Evolutionary conservation across 2,797 vertebrate genomes (phyloP).

Genomic region (Periophthalmus magnuspinnatus): DNA sequence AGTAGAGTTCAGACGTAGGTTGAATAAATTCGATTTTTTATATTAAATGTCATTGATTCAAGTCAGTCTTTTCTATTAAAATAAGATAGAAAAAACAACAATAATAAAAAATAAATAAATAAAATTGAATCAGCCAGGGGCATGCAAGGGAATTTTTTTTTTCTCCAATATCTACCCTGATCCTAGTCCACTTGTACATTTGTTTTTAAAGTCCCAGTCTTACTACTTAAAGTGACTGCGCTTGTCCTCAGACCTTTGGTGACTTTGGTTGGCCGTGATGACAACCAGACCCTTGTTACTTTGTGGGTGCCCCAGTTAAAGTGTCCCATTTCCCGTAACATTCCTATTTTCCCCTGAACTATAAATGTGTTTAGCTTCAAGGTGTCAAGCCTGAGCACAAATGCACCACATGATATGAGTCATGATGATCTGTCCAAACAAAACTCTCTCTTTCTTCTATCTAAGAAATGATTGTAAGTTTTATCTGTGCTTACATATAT

Average conservation of each 20-base stretch:
- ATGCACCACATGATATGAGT: slow-evolving; percentile 23
- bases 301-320: slow-evolving; percentile 53
- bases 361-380: slow-evolving; percentile 41
- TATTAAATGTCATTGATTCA: too few relatives aligned
- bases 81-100: too few relatives aligned
- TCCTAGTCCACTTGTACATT: neutral
- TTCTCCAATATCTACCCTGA: neutral
- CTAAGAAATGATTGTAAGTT: neutral
- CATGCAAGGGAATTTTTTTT: too few relatives aligned
- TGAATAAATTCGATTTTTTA: too few relatives aligned
- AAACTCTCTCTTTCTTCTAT: neutral
- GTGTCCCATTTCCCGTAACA: slow-evolving; percentile 49
- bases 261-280: slow-evolving; percentile 43
- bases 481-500: neutral
- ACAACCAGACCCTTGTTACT: slow-evolving; percentile 48
- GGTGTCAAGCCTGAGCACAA: slow-evolving; percentile 41
- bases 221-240: slow-evolving; percentile 3
- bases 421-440: neutral
- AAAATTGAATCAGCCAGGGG: too few relatives aligned
- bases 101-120: too few relatives aligned
- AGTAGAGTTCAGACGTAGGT: too few relatives aligned
- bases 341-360: slow-evolving; percentile 56
- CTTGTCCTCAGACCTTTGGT: slow-evolving; percentile 21
- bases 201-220: neutral
- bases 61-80: too few relatives aligned